Evolutionary conservation across 2,113 vertebrate genomes (phyloP), one percentile per base, ranked within the genome.

Genomic region (Neomonachus schauinslandi): DNA sequence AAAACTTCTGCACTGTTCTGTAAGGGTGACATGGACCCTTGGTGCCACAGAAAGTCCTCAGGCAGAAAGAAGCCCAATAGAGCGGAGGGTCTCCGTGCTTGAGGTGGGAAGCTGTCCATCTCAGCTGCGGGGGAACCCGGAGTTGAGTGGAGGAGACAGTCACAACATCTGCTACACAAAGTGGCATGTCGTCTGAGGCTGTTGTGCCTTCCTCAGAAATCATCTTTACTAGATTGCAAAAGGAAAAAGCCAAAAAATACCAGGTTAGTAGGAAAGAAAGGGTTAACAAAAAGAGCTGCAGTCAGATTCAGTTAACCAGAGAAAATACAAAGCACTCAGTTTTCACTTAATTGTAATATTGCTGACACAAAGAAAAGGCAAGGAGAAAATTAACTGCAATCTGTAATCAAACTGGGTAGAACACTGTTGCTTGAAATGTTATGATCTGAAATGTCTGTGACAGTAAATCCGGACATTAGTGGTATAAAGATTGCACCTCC

Each of bases 381-480:
- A 94, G 84, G 71, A 80, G n/a, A 85, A 86, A 91, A 84, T n/a
- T 22, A 49, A 63, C 57, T 76, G 74, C 28, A 63, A 22, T 76
- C 79, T 97, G 49, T 85, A 97, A 85, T 59, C 89, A 86, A 94
- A 53, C 65, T 49, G 14, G 81, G 36, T 18, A 22, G 63, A 67
- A 39, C 21, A 92, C 31, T 39, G 21, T 79, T 63, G 26, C 74
- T 74, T 55, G 53, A 92, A 83, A 80, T 84, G 39, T 93, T 95
- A 57, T 85, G 63, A 94, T 93, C 65, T 31, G 42, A 86, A 74
- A 57, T 22, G 26, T 76, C 85, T 69, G 16, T 51, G 65, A 79
- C 57, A 69, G 33, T 53, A 84, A 93, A 89, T 36, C n/a, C 59
- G 57, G 49, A 77, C 5, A 12, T 55, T 76, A 31, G 22, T 72